Base-by-base conservation (phyloP, 2,113 vertebrate genomes). In the Perognathus longimembris region DNA sequence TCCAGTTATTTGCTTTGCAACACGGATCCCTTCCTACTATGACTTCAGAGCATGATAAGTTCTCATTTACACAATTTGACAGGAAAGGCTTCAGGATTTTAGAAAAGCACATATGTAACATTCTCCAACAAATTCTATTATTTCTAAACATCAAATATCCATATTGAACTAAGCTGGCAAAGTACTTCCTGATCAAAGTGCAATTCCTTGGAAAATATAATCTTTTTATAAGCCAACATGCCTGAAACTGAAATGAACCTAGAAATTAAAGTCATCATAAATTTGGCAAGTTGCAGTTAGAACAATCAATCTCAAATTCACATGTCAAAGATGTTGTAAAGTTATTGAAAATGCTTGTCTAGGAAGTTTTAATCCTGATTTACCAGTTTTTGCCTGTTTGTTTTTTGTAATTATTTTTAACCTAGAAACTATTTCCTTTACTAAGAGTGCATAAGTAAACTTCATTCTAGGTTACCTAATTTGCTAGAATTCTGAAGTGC, bases 301-400 rank as follows among this genome's bases (percentile, higher is more conserved):
- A 88, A 77, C 10, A 85, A 79, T 34, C 14, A 85, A 76, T 45
- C 45, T 79, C 38, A 91, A 89, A 87, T 89, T 77, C 57, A 92
- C 32, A 12, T 28, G 42, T 42, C 8, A 76, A 6, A 76, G 32
- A 12, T 80, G 20, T 74, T 80, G 15, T 64, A 64, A 90, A 92
- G 20, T 22, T 77, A 74, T 50, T 77, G 0, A 28, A 90, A 84
- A n/a, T 42, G 8, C 11, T 88, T 69, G 3, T 67, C 70, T 89
- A 89, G 36, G 54, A 80, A 69, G 9, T 78, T 76, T 2, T 3
- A 59, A 54, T 54, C 36, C 73, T 20, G 54, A 9, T 45, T 22
- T 38, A 1, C 87, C 15, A 61, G 6, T 50, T 54, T 88, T 36
- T 42, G 11, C 30, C 54, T 85, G 0, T 38, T 82, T 66, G 20